phyloP scores from a whole-genome alignment of 2,113 vertebrate species.

The Mugil cephalus region DNA sequence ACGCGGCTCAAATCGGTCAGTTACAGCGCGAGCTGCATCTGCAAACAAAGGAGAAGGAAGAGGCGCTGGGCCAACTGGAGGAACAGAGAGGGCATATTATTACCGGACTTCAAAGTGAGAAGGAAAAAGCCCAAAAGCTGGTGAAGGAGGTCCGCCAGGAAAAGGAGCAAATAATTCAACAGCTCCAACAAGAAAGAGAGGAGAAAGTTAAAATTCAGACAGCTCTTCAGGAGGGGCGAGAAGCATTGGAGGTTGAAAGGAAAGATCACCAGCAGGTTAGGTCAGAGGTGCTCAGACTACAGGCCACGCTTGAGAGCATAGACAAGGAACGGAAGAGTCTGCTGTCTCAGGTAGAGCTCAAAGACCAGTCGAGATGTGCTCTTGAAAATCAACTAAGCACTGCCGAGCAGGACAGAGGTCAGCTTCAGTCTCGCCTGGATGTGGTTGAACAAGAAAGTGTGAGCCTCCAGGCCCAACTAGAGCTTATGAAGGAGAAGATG shows the following conservation, averaged over 20 bases:
- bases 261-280: slow-evolving; percentile 57
- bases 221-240: slow-evolving; percentile 37
- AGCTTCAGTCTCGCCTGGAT: slow-evolving; percentile 44
- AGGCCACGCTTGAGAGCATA: slow-evolving; percentile 44
- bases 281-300: slow-evolving; percentile 50
- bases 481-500: slow-evolving; percentile 31
- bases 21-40: slow-evolving; percentile 75
- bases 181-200: slow-evolving; percentile 54
- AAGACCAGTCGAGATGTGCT: slow-evolving; percentile 30
- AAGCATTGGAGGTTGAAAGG: slow-evolving; percentile 52
- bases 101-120: slow-evolving; percentile 53
- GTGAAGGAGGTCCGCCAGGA: slow-evolving; percentile 63
- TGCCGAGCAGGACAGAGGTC: slow-evolving; percentile 42
- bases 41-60: slow-evolving; percentile 63
- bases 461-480: slow-evolving; percentile 52
- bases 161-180: slow-evolving; percentile 41
- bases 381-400: slow-evolving; percentile 38
- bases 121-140: slow-evolving; percentile 29
- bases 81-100: slow-evolving; percentile 52
- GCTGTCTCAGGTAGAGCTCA: slow-evolving; percentile 55
- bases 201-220: slow-evolving; percentile 52
- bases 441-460: slow-evolving; percentile 28
- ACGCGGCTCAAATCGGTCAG: slow-evolving; percentile 65
- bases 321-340: slow-evolving; percentile 50
- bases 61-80: slow-evolving; percentile 57